A percentile compares a stretch with the other conserved stretches of the same genome.
phyloP scores from a whole-genome alignment of 1,140 invertebrate species.

The Calephelis nemesis region DNA sequence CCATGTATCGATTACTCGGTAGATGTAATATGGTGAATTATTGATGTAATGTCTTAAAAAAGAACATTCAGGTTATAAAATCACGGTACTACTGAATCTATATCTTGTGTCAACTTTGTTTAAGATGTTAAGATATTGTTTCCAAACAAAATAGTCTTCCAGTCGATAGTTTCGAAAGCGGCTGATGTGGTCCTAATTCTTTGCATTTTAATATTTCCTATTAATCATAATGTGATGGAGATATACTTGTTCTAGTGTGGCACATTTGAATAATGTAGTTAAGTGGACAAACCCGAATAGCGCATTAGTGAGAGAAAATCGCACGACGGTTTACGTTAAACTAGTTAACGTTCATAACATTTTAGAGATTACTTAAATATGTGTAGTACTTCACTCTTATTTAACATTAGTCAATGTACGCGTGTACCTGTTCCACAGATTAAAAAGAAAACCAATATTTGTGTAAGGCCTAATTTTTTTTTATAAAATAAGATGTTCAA shows the following conservation, averaged over 20 bases:
- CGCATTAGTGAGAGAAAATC: slow-evolving; percentile 21
- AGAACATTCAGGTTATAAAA: no score
- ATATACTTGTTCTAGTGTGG: slow-evolving; percentile 23
- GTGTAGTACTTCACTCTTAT: slow-evolving; percentile 56
- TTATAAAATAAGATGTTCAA: slow-evolving; percentile 28
- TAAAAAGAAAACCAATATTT: slow-evolving; percentile 47
- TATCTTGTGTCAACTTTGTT: no score
- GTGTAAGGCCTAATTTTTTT: slow-evolving; percentile 59
- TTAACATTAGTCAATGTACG: slow-evolving; percentile 65
- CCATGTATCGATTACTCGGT: no score
- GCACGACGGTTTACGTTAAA: slow-evolving; percentile 25
- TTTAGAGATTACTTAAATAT: slow-evolving; percentile 50
- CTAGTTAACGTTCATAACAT: slow-evolving; percentile 49
- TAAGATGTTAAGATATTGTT: neutral
- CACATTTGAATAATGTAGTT: slow-evolving; percentile 23
- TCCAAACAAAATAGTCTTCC: slow-evolving; percentile 55
- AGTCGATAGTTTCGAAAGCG: slow-evolving; percentile 42
- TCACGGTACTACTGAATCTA: no score
- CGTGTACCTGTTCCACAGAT: slow-evolving; percentile 65
- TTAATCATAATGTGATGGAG: slow-evolving; percentile 18
- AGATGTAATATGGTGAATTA: no score
- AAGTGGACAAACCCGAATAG: slow-evolving; percentile 14
- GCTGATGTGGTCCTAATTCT: slow-evolving; percentile 39
- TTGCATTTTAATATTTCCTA: slow-evolving; percentile 37
- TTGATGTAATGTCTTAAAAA: no score